phyloP scores from a whole-genome alignment of 2,797 vertebrate species.

The Acipenser transmontanus region DNA sequence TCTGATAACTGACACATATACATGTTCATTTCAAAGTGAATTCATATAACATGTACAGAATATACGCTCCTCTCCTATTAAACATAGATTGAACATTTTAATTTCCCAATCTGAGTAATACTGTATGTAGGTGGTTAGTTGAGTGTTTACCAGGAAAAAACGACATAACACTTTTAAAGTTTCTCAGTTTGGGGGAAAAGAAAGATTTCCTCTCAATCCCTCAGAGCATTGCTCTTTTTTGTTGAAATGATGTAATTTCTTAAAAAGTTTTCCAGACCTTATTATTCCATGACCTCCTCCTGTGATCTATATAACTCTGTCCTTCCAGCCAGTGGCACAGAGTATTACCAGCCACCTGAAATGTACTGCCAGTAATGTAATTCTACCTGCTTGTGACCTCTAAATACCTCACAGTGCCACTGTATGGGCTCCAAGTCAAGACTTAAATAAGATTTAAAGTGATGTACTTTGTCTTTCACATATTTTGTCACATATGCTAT shows the following conservation, averaged over 20 bases:
- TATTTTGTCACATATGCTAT: too few species aligned
- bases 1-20: too few species aligned
- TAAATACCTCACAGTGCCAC: too few species aligned
- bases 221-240: conserved; percentile 30
- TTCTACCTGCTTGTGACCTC: too few species aligned
- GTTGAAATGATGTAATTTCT: conserved; percentile 53
- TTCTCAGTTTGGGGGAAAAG: conserved; percentile 47
- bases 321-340: conserved; percentile 1
- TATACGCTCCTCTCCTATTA: too few species aligned
- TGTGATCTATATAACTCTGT: conserved; percentile 21
- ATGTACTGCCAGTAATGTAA: too few species aligned
- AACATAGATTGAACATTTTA: too few species aligned
- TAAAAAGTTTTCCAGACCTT: conserved; percentile 48
- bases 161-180: conserved; percentile 40
- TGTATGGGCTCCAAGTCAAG: too few species aligned
- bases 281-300: conserved; percentile 43
- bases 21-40: too few species aligned
- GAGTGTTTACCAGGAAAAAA: conserved; percentile 46
- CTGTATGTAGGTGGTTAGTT: conserved; percentile 36
- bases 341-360: neutral
- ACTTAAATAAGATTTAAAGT: too few species aligned
- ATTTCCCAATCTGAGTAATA: conserved; percentile 28
- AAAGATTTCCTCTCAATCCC: conserved; percentile 58
- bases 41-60: too few species aligned
- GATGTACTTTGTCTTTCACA: too few species aligned